Evolutionary conservation across 2,797 vertebrate species (phyloP).

Genomic region (Esox masquinongy): DNA sequence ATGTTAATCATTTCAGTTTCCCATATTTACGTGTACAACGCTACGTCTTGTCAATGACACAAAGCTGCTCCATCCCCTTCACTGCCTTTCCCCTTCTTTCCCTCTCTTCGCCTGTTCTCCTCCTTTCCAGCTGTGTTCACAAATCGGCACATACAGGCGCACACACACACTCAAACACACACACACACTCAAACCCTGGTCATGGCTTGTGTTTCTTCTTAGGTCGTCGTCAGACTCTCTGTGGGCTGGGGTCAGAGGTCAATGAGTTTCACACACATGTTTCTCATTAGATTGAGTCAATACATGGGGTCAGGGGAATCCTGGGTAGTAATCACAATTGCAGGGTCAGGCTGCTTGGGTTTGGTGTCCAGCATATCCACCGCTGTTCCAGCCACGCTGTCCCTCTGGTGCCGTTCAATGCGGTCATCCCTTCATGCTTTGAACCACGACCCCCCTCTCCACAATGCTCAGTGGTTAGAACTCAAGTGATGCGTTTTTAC

Average conservation of each 20-base stretch:
- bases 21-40: too few relatives aligned
- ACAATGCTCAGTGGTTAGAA: slow-evolving; percentile 20
- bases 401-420: background rate
- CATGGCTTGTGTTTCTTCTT: background rate
- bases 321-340: background rate
- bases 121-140: too few relatives aligned
- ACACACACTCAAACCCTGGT: too few relatives aligned
- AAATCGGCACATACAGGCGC: too few relatives aligned
- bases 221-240: background rate
- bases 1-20: too few relatives aligned
- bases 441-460: slow-evolving; percentile 10
- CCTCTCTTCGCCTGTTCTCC: background rate
- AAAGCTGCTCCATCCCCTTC: too few relatives aligned
- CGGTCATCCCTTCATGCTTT: background rate
- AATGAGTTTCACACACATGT: background rate
- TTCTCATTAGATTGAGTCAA: too few relatives aligned
- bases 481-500: slow-evolving; percentile 44
- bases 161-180: too few relatives aligned
- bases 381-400: background rate
- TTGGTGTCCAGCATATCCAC: background rate
- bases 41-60: too few relatives aligned
- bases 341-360: background rate
- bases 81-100: background rate
- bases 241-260: background rate
- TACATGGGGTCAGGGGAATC: background rate